Conservation (phyloP, 2,888 invertebrate species). For the Theristus sp. region DNA sequence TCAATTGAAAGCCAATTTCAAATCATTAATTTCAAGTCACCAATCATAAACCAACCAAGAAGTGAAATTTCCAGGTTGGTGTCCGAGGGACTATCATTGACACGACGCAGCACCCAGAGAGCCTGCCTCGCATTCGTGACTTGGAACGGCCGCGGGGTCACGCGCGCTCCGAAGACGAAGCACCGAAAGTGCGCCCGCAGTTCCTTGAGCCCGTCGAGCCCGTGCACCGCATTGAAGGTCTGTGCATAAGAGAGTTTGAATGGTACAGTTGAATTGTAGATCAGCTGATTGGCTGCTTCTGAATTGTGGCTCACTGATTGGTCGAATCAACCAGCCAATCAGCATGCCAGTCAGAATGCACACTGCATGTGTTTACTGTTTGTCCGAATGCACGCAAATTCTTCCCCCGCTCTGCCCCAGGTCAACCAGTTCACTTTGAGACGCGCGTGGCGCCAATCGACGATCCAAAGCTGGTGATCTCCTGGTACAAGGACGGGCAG, state of each 20-base stretch:
- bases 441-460: slow-evolving; percentile 75
- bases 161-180: slow-evolving; percentile 13
- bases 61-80: not conserved
- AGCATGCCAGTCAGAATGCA: too few relatives aligned
- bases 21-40: too few relatives aligned
- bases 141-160: not conserved
- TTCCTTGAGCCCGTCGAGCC: slow-evolving; percentile 22
- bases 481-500: slow-evolving; percentile 48
- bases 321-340: too few relatives aligned
- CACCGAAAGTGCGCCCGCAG: slow-evolving; percentile 19
- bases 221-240: slow-evolving; percentile 19
- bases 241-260: not conserved
- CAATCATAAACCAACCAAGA: too few relatives aligned
- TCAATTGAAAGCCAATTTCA: too few relatives aligned
- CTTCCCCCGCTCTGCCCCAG: too few relatives aligned
- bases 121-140: slow-evolving; percentile 24
- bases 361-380: too few relatives aligned
- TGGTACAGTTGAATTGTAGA: too few relatives aligned
- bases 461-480: slow-evolving; percentile 71
- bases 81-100: slow-evolving; percentile 11
- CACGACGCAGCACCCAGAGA: slow-evolving; percentile 19
- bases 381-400: too few relatives aligned
- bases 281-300: too few relatives aligned
- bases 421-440: slow-evolving; percentile 73
- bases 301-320: too few relatives aligned